Base-by-base conservation (phyloP, 2,113 vertebrate genomes). In the Struthio camelus region DNA sequence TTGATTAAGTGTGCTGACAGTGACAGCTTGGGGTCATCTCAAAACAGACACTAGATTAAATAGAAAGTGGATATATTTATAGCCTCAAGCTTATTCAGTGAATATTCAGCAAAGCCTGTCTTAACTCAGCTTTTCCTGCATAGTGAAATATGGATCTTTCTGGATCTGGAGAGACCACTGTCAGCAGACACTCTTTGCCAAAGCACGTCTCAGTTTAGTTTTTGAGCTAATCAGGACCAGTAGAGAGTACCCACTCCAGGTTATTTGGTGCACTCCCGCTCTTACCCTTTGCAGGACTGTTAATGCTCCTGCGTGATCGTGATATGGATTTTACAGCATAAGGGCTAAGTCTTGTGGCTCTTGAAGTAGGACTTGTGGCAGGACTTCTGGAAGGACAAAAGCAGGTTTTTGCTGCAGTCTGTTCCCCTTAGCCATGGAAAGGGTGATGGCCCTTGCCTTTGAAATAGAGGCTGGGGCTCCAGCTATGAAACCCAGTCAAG, bases 391-490 rank as follows among this genome's bases (percentile, higher is more conserved):
- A 48, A 11, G 5, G 2, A 27, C 15, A 7, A 46, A 64, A 69
- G 38, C 18, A 69, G 17, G 6, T 77, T 80, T 78, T 30, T 30
- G 27, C 3, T 20, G 6, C 25, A 76, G 2, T n/a, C 30, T 1
- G 0, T 58, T 64, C 3, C 17, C 25, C 30, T 66, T 36, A 28
- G 19, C 36, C 16, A 36, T 1, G 3, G 62, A 61, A 88, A 42
- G 5, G 4, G 1, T 23, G 28, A 28, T 38, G 9, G 3, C 2
- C 1, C 44, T 38, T 80, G 11, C 7, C 23, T 84, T 83, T 89
- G n/a, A 66, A 54, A 61, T 23, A 36, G 0, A 1, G 44, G 19
- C n/a, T 0, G 2, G 44, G 22, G 19, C 28, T 85, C 28, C 15
- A 69, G 13, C 9, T 69, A 6, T 34, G 30, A 81, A 93, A 87